Evolutionary conservation across 53 echinoderm and acorn worm species (phyloP).

Genomic region (Mesocentrotus franciscanus): DNA sequence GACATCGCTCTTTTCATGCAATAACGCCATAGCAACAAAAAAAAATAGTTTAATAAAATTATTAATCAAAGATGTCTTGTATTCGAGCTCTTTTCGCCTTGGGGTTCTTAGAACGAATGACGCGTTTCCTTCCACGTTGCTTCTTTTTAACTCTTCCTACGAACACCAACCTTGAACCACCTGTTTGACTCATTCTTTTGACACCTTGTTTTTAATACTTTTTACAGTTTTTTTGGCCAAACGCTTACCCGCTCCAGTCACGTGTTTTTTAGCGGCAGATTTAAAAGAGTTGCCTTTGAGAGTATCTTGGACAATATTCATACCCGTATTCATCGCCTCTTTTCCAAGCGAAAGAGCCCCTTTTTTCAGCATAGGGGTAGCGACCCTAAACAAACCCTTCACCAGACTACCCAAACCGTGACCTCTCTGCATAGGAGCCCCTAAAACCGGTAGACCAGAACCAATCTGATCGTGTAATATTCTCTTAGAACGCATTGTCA

Average conservation of each 20-base stretch:
- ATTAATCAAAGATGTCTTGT: constrained; percentile 45
- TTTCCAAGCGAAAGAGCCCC: constrained; percentile 65
- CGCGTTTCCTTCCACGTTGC: neutral
- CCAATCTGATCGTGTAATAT: neutral
- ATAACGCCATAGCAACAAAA: constrained; percentile 70
- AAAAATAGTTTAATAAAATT: neutral
- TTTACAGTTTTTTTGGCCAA: neutral
- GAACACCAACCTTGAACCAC: too few relatives aligned
- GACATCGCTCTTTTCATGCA: constrained; percentile 78
- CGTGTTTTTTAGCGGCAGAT: constrained; percentile 59
- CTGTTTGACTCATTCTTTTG: neutral
- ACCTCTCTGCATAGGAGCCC: constrained; percentile 51
- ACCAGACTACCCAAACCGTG: constrained; percentile 65
- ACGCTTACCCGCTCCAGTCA: constrained; percentile 61
- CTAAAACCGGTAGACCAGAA: constrained; percentile 58
- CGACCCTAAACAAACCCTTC: constrained; percentile 53
- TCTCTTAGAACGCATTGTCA: neutral
- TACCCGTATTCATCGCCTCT: constrained; percentile 71
- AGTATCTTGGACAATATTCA: constrained; percentile 69
- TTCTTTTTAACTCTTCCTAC: constrained; percentile 23
- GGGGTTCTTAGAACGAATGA: constrained; percentile 1
- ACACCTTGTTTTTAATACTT: too few relatives aligned
- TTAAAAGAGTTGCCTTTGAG: constrained; percentile 68
- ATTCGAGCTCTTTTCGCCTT: constrained; percentile 31
- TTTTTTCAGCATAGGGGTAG: constrained; percentile 64